Conservation (phyloP, 2,113 vertebrate genomes). For the Geothlypis trichas region DNA sequence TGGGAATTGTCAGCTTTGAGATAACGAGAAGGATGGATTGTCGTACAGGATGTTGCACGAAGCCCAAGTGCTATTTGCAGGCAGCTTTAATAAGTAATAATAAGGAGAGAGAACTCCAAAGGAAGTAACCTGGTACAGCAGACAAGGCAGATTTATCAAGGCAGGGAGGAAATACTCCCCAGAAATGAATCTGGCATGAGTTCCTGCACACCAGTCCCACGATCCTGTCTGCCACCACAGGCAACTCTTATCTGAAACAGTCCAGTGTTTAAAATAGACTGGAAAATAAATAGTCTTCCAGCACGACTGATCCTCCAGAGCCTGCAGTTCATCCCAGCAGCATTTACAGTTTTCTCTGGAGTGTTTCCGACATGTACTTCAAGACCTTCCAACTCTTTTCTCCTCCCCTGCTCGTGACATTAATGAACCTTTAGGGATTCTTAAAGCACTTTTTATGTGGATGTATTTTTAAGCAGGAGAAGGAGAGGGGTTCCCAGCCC, state of each 20-base stretch:
- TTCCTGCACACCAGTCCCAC: constrained; percentile 74
- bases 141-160: constrained; percentile 74
- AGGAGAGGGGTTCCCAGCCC: not conserved
- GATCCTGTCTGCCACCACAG: constrained; percentile 77
- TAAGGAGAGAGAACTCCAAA: constrained; percentile 66
- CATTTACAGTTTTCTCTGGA: constrained; percentile 75
- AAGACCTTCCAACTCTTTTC: constrained; percentile 65
- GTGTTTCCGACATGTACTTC: constrained; percentile 72
- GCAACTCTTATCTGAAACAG: constrained; percentile 77
- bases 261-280: constrained; percentile 78
- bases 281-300: constrained; percentile 74
- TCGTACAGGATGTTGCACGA: constrained; percentile 71
- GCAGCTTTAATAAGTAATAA: constrained; percentile 75
- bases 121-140: constrained; percentile 75
- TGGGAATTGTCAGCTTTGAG: constrained; percentile 72
- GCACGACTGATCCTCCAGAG: constrained; percentile 67
- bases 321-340: constrained; percentile 73
- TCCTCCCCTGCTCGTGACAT: constrained; percentile 64
- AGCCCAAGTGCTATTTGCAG: constrained; percentile 67
- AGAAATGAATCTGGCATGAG: constrained; percentile 76
- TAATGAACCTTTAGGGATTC: constrained; percentile 67
- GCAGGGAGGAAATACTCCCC: constrained; percentile 75
- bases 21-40: constrained; percentile 74
- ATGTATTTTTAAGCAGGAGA: constrained; percentile 37
- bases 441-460: constrained; percentile 46